Percentiles rank a stretch among this genome's conserved stretches.
Conservation (phyloP, 1,140 invertebrate species). For the Papilio helenus region DNA sequence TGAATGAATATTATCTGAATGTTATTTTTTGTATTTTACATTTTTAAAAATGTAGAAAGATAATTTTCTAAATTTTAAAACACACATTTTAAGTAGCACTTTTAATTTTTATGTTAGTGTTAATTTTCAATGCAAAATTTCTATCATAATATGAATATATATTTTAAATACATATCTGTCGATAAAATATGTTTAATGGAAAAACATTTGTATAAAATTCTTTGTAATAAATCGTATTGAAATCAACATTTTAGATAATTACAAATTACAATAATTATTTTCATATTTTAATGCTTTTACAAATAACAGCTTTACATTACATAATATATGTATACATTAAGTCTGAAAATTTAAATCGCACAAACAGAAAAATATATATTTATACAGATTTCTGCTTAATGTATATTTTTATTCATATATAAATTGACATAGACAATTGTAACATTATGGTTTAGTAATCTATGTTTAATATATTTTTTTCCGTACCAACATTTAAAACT, state of each 20-base stretch:
- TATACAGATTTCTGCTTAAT: background rate
- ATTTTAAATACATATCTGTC: background rate
- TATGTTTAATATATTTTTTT: too few species aligned
- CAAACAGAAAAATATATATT: background rate
- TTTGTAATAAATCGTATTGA: background rate
- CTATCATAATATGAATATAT: background rate
- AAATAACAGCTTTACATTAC: background rate
- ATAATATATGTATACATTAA: background rate
- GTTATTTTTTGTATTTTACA: background rate
- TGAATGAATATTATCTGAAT: background rate
- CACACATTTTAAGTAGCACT: background rate
- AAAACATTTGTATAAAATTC: background rate
- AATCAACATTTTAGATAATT: background rate
- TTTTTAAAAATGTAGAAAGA: background rate
- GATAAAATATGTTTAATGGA: background rate
- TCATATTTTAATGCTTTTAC: background rate
- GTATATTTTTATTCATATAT: background rate
- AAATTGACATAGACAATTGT: background rate
- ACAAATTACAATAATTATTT: background rate
- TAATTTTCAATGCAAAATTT: conserved; percentile 19
- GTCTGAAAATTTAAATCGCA: background rate
- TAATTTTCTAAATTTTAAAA: background rate
- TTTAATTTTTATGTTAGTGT: background rate
- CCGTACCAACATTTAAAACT: too few species aligned
- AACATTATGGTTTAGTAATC: too few species aligned